Conservation (phyloP, 2,888 invertebrate species). For the Leptura quadrifasciata region DNA sequence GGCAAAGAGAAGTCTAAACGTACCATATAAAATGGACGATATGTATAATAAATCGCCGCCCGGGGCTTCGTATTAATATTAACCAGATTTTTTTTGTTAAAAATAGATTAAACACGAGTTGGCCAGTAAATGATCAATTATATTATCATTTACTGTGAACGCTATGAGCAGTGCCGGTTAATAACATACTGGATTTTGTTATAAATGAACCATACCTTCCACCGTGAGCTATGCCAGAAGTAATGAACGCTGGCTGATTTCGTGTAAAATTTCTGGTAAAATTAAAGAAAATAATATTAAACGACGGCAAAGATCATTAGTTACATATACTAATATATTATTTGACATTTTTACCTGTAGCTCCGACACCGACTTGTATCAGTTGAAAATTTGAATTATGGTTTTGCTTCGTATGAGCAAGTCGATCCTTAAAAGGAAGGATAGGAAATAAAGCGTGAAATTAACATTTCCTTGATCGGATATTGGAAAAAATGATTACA, state of each 20-base stretch:
- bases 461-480: too few relatives aligned
- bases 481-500: too few relatives aligned
- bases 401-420: too few relatives aligned
- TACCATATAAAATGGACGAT: too few relatives aligned
- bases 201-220: constrained; percentile 1
- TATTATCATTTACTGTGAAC: constrained; percentile 20
- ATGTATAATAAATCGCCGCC: not conserved
- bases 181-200: constrained; percentile 23
- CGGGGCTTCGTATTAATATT: not conserved
- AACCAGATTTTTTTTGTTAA: constrained; percentile 2
- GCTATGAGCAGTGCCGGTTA: constrained; percentile 11
- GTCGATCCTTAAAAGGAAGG: too few relatives aligned
- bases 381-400: too few relatives aligned
- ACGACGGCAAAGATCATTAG: not conserved
- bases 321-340: not conserved
- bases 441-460: too few relatives aligned
- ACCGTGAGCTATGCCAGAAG: constrained; percentile 2
- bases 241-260: not conserved
- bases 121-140: constrained; percentile 19
- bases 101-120: not conserved
- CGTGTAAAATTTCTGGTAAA: not conserved
- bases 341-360: not conserved
- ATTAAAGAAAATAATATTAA: too few relatives aligned
- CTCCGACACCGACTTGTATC: too few relatives aligned
- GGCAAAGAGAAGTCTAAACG: too few relatives aligned